A percentile compares a stretch with the other conserved stretches of the same genome.
Evolutionary conservation across 2,797 vertebrate genomes (phyloP).

Genomic region (Chrysolophus pictus): DNA sequence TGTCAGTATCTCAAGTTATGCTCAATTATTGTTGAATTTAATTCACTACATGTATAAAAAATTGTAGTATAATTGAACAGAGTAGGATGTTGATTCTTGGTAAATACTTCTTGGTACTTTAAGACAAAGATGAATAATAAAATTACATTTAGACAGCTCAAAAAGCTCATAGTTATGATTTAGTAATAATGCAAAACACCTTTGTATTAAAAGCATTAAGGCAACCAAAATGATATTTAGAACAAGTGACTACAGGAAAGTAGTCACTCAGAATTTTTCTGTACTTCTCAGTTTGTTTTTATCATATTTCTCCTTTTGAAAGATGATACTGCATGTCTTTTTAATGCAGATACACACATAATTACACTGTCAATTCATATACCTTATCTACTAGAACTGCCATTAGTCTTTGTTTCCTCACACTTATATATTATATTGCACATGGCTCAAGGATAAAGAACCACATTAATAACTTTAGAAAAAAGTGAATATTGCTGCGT

Average conservation of each 20-base stretch:
- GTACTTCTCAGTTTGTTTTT: background rate
- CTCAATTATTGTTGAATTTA: background rate
- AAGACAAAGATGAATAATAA: background rate
- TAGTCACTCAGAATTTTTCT: background rate
- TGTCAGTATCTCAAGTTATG: background rate
- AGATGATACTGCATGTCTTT: background rate
- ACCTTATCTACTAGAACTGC: rapidly evolving
- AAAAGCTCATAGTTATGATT: background rate
- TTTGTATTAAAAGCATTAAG: background rate
- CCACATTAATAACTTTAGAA: background rate
- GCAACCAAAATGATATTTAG: background rate
- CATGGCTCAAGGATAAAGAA: background rate
- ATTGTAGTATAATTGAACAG: background rate
- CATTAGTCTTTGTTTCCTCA: background rate
- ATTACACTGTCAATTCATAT: background rate
- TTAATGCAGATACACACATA: background rate
- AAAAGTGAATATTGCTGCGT: background rate
- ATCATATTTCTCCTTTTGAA: background rate
- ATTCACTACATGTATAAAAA: background rate
- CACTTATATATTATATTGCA: background rate
- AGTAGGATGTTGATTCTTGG: background rate
- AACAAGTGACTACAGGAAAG: background rate
- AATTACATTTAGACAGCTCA: background rate
- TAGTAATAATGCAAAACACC: background rate
- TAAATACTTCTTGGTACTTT: background rate